Percentiles rank a stretch among this genome's conserved stretches.
Conservation (phyloP, 2,113 vertebrate genomes). For the Dendrocopos noguchii region DNA sequence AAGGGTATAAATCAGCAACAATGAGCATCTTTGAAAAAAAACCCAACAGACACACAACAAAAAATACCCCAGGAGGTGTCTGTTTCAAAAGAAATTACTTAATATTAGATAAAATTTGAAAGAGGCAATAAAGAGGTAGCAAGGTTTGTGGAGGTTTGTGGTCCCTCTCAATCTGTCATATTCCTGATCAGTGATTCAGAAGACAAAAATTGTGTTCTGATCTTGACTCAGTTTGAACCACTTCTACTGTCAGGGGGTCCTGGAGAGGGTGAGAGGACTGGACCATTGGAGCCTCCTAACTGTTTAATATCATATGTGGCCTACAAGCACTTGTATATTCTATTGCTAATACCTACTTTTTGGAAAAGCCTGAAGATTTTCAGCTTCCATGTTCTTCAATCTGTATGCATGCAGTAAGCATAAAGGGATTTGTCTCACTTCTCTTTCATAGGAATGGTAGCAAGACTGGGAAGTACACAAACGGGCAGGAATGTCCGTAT, state of each 20-base stretch:
- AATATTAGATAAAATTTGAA: not conserved
- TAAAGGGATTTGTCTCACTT: not conserved
- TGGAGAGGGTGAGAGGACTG: accelerated
- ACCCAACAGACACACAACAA: no score
- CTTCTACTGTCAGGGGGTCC: not conserved
- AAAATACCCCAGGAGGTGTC: no score
- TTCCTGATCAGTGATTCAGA: not conserved
- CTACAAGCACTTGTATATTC: not conserved
- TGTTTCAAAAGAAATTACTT: not conserved
- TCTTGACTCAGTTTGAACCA: not conserved
- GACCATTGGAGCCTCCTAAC: not conserved
- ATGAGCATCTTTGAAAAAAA: not conserved
- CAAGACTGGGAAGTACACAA: not conserved
- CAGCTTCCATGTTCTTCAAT: not conserved
- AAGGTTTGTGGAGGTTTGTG: not conserved
- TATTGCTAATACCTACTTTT: not conserved
- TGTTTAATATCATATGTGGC: not conserved
- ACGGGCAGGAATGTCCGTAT: not conserved
- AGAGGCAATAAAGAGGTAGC: not conserved
- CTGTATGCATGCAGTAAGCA: not conserved
- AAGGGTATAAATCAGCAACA: not conserved
- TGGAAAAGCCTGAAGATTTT: not conserved
- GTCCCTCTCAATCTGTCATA: not conserved
- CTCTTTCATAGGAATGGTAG: not conserved
- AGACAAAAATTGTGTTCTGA: not conserved